These are phyloP conservation scores for Poeciliopsis presidionis DNA, from an alignment of 2,797 vertebrate species.

Conservation along the genomic window DNA sequence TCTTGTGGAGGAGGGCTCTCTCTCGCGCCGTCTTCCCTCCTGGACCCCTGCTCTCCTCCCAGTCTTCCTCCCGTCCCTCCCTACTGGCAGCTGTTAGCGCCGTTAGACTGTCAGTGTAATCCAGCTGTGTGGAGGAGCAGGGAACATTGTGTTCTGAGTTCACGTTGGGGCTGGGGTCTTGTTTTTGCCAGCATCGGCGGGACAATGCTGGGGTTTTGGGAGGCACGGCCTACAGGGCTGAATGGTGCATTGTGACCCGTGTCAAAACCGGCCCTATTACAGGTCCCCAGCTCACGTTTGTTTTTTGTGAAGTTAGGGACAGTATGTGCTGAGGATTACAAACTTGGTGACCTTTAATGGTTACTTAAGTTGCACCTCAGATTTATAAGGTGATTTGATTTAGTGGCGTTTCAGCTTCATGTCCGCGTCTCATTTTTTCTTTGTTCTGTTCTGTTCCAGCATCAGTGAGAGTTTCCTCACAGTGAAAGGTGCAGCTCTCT, in stretches of 20 bases:
- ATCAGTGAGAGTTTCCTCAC: slow-evolving; percentile 99
- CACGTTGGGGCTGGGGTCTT: slow-evolving; percentile 53
- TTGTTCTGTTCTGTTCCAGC: slow-evolving; percentile 69
- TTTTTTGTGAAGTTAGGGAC: slow-evolving; percentile 16
- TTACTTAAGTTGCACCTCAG: neutral
- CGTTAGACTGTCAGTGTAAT: slow-evolving; percentile 60
- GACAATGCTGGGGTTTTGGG: slow-evolving; percentile 33
- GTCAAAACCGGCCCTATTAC: slow-evolving; percentile 25
- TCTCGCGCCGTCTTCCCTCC: slow-evolving; percentile 15
- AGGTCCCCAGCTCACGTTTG: slow-evolving; percentile 2
- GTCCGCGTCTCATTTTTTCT: slow-evolving; percentile 15
- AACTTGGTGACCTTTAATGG: neutral
- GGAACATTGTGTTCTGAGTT: slow-evolving; percentile 77
- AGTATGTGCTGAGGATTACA: slow-evolving; percentile 14
- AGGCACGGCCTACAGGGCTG: slow-evolving; percentile 33
- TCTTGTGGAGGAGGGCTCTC: slow-evolving; percentile 20
- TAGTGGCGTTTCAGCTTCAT: slow-evolving; percentile 4
- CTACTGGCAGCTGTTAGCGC: slow-evolving; percentile 63
- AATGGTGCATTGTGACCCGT: slow-evolving; percentile 63
- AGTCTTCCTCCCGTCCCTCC: slow-evolving; percentile 46
- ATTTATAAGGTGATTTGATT: slow-evolving; percentile 1
- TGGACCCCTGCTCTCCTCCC: slow-evolving; percentile 43
- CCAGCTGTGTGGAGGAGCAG: slow-evolving; percentile 72
- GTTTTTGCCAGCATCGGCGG: slow-evolving; percentile 53
- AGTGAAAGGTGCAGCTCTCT: slow-evolving; percentile 97